Base-by-base conservation (phyloP, 2,113 vertebrate genomes). In the Phrynocephalus versicolor region DNA sequence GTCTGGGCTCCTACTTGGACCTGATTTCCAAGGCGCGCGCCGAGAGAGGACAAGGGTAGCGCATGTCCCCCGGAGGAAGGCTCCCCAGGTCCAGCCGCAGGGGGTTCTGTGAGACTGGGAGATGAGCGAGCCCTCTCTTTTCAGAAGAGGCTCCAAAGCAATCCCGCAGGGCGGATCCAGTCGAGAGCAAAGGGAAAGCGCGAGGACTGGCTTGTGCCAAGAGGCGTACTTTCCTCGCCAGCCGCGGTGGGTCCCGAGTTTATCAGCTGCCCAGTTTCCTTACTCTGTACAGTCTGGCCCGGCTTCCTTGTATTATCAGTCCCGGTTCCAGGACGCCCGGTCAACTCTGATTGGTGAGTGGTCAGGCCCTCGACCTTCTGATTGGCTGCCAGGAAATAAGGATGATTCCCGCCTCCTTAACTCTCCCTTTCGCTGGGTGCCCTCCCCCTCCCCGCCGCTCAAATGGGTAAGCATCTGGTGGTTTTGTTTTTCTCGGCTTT, bases 281-380 rank as follows among this genome's bases (percentile, higher is more conserved):
- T 72, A 51, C 87, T 74, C 87, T 74, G 13, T 7, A 85, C 3
- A 87, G 75, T 71, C 64, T 71, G 25, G 71, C 33, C 37, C 6
- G 27, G 33, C 70, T 77, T 37, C 62, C 88, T 72, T 84, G 91
- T 94, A 90, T 94, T 94, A 94, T 93, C 89, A 70, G 79, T 89
- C 39, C 77, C 0, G 33, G 87, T 55, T 23, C 76, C 84, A 55
- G 55, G 85, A 81, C 88, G 87, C 73, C 33, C 73, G 78, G 30
- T 3, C 87, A 70, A 79, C 88, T n/a, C n/a, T 82, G 85, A 95
- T 96, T 95, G 96, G 95, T 16, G 77, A 33, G 45, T 88, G 79
- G 78, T 79, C 69, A 76, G 74, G 65, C 91, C 88, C 74, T 89
- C 70, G 85, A 85, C 27, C 39, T 30, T 19, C 85, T 79, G 78